Evolutionary conservation across 2,888 invertebrate species (phyloP).

Genomic region (Mesorhabditis spiculigera): DNA sequence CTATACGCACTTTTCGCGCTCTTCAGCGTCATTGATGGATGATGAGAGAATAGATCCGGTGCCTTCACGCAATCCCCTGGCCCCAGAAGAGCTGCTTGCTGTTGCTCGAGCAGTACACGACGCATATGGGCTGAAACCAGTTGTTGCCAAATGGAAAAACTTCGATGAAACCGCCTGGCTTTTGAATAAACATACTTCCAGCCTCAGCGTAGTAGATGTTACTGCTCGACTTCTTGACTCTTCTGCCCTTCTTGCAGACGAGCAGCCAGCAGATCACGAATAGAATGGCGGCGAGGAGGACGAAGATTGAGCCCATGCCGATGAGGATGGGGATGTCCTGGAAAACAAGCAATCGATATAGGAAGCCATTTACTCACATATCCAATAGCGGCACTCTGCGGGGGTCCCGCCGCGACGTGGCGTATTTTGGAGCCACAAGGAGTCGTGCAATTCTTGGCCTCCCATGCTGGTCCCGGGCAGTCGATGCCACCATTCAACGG

Average conservation of each 20-base stretch:
- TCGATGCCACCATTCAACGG: slow-evolving; percentile 73
- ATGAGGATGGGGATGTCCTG: slow-evolving; percentile 12
- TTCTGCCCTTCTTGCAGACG: slow-evolving; percentile 20
- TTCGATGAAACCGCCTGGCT: not conserved
- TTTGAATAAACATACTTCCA: slow-evolving; percentile 14
- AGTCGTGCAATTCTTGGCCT: slow-evolving; percentile 40
- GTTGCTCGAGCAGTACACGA: slow-evolving; percentile 43
- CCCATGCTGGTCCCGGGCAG: slow-evolving; percentile 67
- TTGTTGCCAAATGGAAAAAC: not conserved
- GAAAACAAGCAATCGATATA: not conserved
- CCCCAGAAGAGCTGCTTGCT: slow-evolving; percentile 28
- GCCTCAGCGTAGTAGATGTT: slow-evolving; percentile 36
- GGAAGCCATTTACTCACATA: not conserved
- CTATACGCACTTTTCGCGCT: slow-evolving; percentile 39
- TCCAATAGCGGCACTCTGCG: not conserved
- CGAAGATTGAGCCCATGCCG: slow-evolving; percentile 67
- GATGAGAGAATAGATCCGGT: slow-evolving; percentile 22
- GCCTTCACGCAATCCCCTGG: slow-evolving; percentile 16
- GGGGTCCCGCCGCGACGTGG: not conserved
- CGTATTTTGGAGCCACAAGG: not conserved
- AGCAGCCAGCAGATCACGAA: slow-evolving; percentile 69
- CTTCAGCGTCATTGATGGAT: slow-evolving; percentile 33
- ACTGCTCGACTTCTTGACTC: slow-evolving; percentile 18
- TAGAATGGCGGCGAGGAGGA: slow-evolving; percentile 75
- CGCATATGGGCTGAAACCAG: slow-evolving; percentile 32